Evolutionary conservation across 2,113 vertebrate genomes (phyloP).

Genomic region (Sturnira hondurensis): DNA sequence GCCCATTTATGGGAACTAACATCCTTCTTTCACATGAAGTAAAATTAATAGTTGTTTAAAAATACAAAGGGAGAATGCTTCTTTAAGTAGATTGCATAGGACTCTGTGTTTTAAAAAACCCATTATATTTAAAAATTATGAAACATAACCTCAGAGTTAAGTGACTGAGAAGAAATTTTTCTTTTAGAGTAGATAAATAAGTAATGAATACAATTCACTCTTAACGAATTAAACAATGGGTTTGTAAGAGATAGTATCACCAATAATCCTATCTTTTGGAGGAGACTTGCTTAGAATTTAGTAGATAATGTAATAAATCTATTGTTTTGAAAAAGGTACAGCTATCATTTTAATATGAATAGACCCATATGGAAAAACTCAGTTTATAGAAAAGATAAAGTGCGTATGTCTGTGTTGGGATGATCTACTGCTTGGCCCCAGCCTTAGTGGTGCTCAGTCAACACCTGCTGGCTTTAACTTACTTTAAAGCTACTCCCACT

Average conservation of each 20-base stretch:
- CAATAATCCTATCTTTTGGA: neutral
- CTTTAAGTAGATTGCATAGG: neutral
- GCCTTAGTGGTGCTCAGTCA: neutral
- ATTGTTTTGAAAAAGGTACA: neutral
- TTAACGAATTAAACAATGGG: neutral
- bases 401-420: neutral
- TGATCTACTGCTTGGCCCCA: neutral
- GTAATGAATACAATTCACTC: neutral
- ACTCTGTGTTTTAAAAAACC: neutral
- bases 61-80: neutral
- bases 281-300: neutral
- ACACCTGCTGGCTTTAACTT: neutral
- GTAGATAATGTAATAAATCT: neutral
- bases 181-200: constrained; percentile 19
- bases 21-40: neutral
- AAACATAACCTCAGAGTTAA: neutral
- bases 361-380: neutral
- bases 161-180: neutral
- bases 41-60: constrained; percentile 22
- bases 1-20: neutral
- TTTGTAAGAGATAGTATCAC: neutral
- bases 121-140: neutral
- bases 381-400: neutral
- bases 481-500: neutral
- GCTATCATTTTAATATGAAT: neutral